Base-by-base conservation (phyloP, 2,888 invertebrate species). In the Dicyrtomina minuta region DNA sequence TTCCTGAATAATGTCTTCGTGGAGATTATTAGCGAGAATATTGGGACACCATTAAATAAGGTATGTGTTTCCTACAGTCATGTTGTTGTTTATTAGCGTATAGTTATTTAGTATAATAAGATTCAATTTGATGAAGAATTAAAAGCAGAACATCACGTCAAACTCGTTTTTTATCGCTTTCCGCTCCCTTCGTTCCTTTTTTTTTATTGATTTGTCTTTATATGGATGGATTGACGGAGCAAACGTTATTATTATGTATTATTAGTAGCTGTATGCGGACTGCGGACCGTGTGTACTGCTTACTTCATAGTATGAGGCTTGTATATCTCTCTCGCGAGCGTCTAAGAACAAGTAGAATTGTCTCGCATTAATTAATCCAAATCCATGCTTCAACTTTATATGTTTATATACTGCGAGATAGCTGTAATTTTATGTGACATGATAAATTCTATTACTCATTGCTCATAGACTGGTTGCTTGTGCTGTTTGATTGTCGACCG, bases 31-130 rank as follows among this genome's bases (percentile, higher is more conserved):
- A 74, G 70, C 59, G 74, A 78, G 62, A 76, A 74, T 68, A 68
- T 78, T 71, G 75, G 75, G 55, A 76, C 76, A 62, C 78, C 76
- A 56, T 62, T 78, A 58, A 78, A 76, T 61, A 78, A 78, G 73
- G 78, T 76, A 59, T 55, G 68, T 67, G 15, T 53, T 55, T 10
- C 12, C 24, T 8, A 33, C 33, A 33, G 33, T 33, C 33, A 33
- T 33, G 33, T 8, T 33, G 33, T 20, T 26, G 15, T 24, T 24
- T 22, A 55, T 55, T 15, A 15, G 55, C 17, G 22, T 55, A 22
- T 55, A 22, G 15, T 17, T 15, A 55, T 55, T 24, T 24, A 17
- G 15, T 15, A 55, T 55, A 17, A 22, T 15, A 39, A 58, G 39
- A 61, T 41, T 61, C 61, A 61, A 61, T 51, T 62, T 12, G 44